Conservation (phyloP, 2,797 vertebrate genomes). For the Bovichtus variegatus region DNA sequence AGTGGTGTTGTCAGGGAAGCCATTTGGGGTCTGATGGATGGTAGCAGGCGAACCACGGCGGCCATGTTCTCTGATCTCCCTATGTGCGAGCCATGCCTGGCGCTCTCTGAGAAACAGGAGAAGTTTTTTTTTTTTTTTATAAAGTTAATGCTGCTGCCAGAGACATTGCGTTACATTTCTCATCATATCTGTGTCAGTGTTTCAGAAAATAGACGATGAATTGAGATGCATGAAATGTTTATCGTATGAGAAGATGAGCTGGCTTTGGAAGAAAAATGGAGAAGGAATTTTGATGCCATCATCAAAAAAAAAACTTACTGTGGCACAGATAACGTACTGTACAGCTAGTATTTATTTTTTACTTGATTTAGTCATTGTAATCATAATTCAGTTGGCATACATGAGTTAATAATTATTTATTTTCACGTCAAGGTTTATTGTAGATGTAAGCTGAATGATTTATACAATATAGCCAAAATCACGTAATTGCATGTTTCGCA, state of each 20-base stretch:
- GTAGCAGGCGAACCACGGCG: conserved; percentile 81
- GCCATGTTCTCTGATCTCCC: conserved; percentile 82
- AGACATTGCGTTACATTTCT: conserved; percentile 73
- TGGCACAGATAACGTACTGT: not conserved
- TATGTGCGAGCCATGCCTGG: conserved; percentile 76
- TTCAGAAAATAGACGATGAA: conserved; percentile 75
- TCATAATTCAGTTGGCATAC: conserved; percentile 17
- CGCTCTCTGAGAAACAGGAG: conserved; percentile 76
- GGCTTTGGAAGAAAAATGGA: conserved; percentile 18
- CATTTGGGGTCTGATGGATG: conserved; percentile 87
- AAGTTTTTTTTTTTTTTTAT: conserved; percentile 72
- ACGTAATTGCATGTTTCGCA: conserved; percentile 36
- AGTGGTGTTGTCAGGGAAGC: conserved; percentile 84
- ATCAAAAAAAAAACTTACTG: not conserved
- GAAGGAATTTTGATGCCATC: not conserved
- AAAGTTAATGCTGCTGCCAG: conserved; percentile 72
- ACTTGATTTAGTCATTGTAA: conserved; percentile 13
- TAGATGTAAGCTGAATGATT: conserved; percentile 31
- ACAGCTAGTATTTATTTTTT: not conserved
- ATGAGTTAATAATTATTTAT: conserved; percentile 17
- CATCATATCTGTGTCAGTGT: conserved; percentile 72
- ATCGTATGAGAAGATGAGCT: conserved; percentile 44
- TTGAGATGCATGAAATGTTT: conserved; percentile 61
- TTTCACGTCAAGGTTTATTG: conserved; percentile 29
- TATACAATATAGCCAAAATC: conserved; percentile 33